Conservation (phyloP, 2,888 invertebrate species). For the Ypsolopha scabrella region DNA sequence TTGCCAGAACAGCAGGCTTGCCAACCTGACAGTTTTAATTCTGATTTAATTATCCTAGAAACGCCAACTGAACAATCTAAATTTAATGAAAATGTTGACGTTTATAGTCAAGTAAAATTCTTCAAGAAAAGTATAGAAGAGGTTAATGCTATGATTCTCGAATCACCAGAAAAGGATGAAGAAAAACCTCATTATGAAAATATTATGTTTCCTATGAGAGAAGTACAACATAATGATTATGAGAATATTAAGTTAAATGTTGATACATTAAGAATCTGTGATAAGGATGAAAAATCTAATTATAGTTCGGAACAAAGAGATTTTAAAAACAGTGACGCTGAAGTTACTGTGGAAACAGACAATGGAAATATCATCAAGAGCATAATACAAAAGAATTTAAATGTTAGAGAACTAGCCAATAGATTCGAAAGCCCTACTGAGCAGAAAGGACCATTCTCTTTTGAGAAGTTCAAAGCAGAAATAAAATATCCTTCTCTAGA, state of each 20-base stretch:
- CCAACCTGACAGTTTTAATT: constrained; percentile 49
- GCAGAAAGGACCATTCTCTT: constrained; percentile 66
- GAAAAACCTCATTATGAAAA: constrained; percentile 39
- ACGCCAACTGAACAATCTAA: constrained; percentile 61
- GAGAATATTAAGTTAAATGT: constrained; percentile 41
- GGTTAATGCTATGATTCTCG: constrained; percentile 72
- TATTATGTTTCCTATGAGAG: constrained; percentile 23
- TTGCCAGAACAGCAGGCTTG: constrained; percentile 70
- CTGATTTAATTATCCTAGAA: constrained; percentile 63
- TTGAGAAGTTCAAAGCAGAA: constrained; percentile 60
- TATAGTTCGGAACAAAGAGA: constrained; percentile 10
- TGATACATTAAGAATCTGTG: constrained; percentile 41
- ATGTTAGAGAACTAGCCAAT: constrained; percentile 73
- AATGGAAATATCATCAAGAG: constrained; percentile 44
- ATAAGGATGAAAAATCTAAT: constrained; percentile 29
- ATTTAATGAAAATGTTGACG: constrained; percentile 49
- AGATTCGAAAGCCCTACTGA: constrained; percentile 75
- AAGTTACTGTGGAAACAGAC: constrained; percentile 25
- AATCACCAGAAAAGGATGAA: constrained; percentile 35
- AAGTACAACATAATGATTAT: constrained; percentile 25
- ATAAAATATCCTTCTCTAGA: constrained; percentile 49
- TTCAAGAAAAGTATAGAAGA: constrained; percentile 80
- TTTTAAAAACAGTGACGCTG: background rate
- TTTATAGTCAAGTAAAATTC: constrained; percentile 83
- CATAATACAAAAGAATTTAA: constrained; percentile 35